phyloP scores from a whole-genome alignment of 37 sponge, comb jelly and placozoan species.

The Beroe forskalii region DNA sequence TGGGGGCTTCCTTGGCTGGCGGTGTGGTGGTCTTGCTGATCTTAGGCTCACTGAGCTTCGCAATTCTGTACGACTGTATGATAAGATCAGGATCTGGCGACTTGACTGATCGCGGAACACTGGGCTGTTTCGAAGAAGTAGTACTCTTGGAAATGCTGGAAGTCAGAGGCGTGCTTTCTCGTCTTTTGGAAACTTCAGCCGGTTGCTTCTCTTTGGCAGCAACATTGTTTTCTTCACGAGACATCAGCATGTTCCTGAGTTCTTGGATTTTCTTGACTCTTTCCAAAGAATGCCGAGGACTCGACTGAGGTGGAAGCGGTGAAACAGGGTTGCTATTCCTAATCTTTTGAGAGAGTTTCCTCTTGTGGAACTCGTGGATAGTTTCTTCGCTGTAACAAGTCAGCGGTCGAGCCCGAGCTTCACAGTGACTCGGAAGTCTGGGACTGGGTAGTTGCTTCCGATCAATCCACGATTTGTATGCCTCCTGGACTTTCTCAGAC shows the following conservation, averaged over 20 bases:
- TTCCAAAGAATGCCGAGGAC: not conserved
- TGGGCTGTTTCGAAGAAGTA: not conserved
- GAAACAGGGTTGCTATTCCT: not conserved
- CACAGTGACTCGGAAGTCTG: conserved; percentile 4
- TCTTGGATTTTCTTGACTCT: conserved; percentile 62
- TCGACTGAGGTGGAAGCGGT: not conserved
- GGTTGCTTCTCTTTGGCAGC: not conserved
- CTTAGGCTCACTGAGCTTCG: conserved; percentile 3
- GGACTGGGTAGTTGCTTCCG: not conserved
- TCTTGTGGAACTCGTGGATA: conserved; percentile 19
- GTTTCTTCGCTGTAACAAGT: not conserved
- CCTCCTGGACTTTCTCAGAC: conserved; percentile 49
- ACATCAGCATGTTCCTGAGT: conserved; percentile 7
- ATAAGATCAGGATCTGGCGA: not conserved
- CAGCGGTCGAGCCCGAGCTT: not conserved
- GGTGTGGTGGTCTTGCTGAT: not conserved
- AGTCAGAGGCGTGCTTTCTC: not conserved
- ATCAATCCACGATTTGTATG: conserved; percentile 59
- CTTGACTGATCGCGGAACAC: not conserved
- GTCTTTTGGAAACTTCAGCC: not conserved
- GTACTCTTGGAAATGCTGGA: not conserved
- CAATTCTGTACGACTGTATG: not conserved
- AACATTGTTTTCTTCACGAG: not conserved
- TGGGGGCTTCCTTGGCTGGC: not conserved
- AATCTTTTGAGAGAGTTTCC: conserved; percentile 4